Evolutionary conservation across 37 sponge, comb jelly and placozoan genomes (phyloP).

Genomic region (Cliona cf. orientalis): DNA sequence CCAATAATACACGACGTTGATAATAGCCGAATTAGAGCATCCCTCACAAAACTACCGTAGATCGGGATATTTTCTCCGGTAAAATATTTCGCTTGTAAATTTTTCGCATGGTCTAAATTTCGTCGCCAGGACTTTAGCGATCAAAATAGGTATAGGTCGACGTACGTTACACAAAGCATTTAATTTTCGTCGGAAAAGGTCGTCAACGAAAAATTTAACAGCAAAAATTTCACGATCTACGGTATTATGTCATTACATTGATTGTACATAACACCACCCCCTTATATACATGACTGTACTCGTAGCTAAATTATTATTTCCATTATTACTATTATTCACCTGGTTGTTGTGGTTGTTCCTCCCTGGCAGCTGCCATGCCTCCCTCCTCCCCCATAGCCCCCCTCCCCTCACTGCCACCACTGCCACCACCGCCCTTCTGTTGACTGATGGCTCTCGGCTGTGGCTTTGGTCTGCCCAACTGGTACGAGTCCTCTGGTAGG

Average conservation of each 20-base stretch:
- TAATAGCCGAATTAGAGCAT: not conserved
- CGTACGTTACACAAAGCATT: no score
- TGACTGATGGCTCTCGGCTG: not conserved
- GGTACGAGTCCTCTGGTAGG: constrained; percentile 75
- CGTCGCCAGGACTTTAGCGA: no score
- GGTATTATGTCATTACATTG: no score
- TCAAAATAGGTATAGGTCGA: no score
- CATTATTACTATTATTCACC: not conserved
- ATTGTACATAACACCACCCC: not conserved
- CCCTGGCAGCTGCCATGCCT: not conserved
- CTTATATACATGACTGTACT: not conserved
- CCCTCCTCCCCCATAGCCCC: not conserved
- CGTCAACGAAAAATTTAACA: no score
- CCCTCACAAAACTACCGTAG: not conserved
- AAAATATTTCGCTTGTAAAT: no score
- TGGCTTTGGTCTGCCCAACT: not conserved
- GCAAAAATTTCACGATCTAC: no score
- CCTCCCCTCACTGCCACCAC: not conserved
- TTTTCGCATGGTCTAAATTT: no score
- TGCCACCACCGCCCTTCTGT: not conserved
- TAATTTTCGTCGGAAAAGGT: no score
- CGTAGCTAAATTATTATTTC: not conserved
- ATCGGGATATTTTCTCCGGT: no score
- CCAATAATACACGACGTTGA: no score
- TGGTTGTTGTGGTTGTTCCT: no score